Evolutionary conservation across 2,888 invertebrate species (phyloP), one percentile per base, ranked within the genome.

Genomic region (Dione vanillae): DNA sequence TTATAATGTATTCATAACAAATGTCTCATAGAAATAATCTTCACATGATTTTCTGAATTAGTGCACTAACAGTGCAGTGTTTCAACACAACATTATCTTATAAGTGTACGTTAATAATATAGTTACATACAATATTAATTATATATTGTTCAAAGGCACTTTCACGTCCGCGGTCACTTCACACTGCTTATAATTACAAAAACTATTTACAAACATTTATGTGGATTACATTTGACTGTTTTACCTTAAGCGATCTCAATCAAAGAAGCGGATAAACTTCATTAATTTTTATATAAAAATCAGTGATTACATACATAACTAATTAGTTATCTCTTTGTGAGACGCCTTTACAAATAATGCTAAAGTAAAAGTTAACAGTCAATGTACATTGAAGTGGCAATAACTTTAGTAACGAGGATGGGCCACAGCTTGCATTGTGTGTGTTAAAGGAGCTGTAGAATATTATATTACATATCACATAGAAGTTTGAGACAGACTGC

Each of bases 401-500:
- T n/a, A n/a, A n/a, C n/a, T n/a, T n/a, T n/a, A n/a, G n/a, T n/a
- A 37, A 37, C n/a, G 14, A 20, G 52, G 27, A 27, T 12, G 27
- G 6, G 27, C 14, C 27, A 14, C 14, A 8, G 14, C 8, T 2
- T 52, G 27, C 27, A 20, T 12, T 12, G 1, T 9, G n/a, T 3
- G 10, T 35, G n/a, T 16, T 35, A 35, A 20, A 7, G 52, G n/a
- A 47, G 49, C 49, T 19, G 47, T 49, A 0, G 19, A 19, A 49
- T 37, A 37, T 37, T 37, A 45, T 37, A 37, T n/a, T n/a, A n/a
- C n/a, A n/a, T n/a, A n/a, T n/a, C n/a, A n/a, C n/a, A n/a, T n/a
- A n/a, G n/a, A n/a, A n/a, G n/a, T n/a, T n/a, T n/a, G n/a, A 59
- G 49, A 47, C 67, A 67, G 67, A 41, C 51, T 59, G 49, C 65